Evolutionary conservation across 2,113 vertebrate species (phyloP), one percentile per base, ranked within the genome.

Genomic region (Climacteris rufus): DNA sequence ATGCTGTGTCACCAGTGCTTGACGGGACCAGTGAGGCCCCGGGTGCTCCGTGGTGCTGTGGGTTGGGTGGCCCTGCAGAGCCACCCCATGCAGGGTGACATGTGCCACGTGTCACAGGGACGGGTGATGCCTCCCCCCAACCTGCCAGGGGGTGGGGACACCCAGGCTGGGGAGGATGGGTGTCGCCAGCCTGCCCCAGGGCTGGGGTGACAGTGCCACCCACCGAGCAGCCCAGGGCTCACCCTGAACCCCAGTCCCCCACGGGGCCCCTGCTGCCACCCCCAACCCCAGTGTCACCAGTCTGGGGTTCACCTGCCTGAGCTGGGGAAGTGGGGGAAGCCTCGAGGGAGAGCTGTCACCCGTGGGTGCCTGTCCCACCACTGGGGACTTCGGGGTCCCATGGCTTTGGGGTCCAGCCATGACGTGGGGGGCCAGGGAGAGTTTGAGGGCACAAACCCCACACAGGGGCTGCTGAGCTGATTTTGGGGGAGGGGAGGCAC

Each of bases 381-480:
- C 33, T 15, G 52, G 52, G 52, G 44, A 89, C 59, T 8, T 11
- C 0, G 3, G 61, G 14, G 28, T 13, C 28, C 39, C 35, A 16
- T 11, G 53, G 78, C 44, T 44, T 27, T 44, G 49, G 23, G 11
- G 31, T 18, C 31, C 33, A 89, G 80, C 42, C 49, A 12, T 15
- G 47, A 22, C 30, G 8, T 5, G 28, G 33, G 15, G 10, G 16
- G 7, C 11, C 0, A 0, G 35, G 21, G n/a, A 40, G 8, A 14
- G 13, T 37, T 10, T 23, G 15, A 33, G 44, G 25, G 54, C 35
- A 39, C 21, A 13, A 21, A 42, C 33, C 64, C 74, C 74, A 53
- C n/a, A 8, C 1, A 7, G 42, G 35, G 31, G 47, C 18, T 37
- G 64, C 52, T 61, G 75, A 39, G 44, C 44, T 11, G 19, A 60